Evolutionary conservation across 1,140 invertebrate genomes (phyloP), one percentile per base, ranked within the genome.

Genomic region (Cheumatopsyche charites): DNA sequence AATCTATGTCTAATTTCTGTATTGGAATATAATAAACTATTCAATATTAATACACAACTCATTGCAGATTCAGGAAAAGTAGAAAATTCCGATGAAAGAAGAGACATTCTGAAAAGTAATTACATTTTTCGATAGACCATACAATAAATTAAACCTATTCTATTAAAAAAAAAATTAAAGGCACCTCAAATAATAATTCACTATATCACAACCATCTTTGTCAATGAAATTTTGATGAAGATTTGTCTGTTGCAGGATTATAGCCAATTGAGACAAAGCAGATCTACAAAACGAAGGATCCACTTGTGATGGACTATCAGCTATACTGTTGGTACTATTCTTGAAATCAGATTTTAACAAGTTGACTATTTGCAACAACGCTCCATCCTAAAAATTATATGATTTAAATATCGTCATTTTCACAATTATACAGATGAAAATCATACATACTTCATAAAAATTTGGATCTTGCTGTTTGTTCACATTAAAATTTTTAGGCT

Each of bases 31-130:
- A 82, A 84, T 7, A 90, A 76, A 66, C 85, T 83, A 80, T 89
- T 89, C 43, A 90, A 75, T 70, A 89, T 84, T 5, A 83, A 83
- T 41, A 90, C 78, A 75, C 87, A 86, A 45, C 88, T 86, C 58
- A 90, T 83, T 1, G 87, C 86, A 58, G 87, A 89, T 77, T 90
- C 89, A 1, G 89, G 87, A 80, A 89, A 90, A 76, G 88, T 85
- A 2, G 83, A 77, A 75, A 83, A 89, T 77, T 90, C 86, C 25
- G 85, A 84, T 62, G 89, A 87, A 71, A 83, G 81, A 72, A 90
- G 72, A 6, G 86, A 84, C 73, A 80, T 80, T 71, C 82, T 83
- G 77, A 80, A 82, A n/a, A 7, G 4, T 47, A 3, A 47, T n/a
- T 13, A 47, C 4, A 47, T 12, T 42, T 42, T 42, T n/a, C 41